phyloP scores from a whole-genome alignment of 2,797 vertebrate species.

The Epinephelus malabaricus region DNA sequence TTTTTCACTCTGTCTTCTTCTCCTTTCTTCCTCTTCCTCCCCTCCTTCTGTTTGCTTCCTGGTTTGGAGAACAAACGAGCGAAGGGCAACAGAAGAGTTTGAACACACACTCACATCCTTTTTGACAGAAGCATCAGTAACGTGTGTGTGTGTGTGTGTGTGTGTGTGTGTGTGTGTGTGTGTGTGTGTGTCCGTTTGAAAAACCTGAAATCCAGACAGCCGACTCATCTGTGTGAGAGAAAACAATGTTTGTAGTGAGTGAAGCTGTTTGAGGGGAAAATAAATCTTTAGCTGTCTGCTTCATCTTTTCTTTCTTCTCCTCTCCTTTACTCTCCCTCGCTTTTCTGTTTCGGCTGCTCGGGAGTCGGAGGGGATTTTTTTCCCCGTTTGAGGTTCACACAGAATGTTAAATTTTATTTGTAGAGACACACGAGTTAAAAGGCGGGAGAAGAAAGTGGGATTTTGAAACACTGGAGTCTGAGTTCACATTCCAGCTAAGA shows the following conservation, averaged over 20 bases:
- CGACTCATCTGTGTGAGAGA: slow-evolving; percentile 32
- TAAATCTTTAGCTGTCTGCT: slow-evolving; percentile 28
- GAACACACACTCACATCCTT: not conserved
- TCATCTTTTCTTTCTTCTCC: not conserved
- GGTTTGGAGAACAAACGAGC: slow-evolving; percentile 5
- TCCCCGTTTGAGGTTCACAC: not conserved
- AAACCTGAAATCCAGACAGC: slow-evolving; percentile 22
- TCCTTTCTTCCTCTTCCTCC: not conserved
- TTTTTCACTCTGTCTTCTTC: not conserved
- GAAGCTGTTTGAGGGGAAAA: slow-evolving; percentile 46
- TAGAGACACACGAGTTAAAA: not conserved
- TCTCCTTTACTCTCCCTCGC: not conserved
- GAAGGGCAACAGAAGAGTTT: not conserved
- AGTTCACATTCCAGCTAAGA: not conserved
- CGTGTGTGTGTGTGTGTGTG: slow-evolving; percentile 11
- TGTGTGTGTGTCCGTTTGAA: slow-evolving; percentile 23
- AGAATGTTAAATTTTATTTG: slow-evolving; percentile 19
- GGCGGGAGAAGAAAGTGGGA: not conserved
- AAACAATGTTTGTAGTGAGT: slow-evolving; percentile 39
- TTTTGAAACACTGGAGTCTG: not conserved
- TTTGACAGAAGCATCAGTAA: slow-evolving; percentile 23
- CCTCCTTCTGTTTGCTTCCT: not conserved
- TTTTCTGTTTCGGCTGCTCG: not conserved
- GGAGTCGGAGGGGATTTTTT: slow-evolving; percentile 11
- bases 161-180: slow-evolving; percentile 18